Base-by-base conservation (phyloP, 2,888 invertebrate species). In the Danaus chrysippus region DNA sequence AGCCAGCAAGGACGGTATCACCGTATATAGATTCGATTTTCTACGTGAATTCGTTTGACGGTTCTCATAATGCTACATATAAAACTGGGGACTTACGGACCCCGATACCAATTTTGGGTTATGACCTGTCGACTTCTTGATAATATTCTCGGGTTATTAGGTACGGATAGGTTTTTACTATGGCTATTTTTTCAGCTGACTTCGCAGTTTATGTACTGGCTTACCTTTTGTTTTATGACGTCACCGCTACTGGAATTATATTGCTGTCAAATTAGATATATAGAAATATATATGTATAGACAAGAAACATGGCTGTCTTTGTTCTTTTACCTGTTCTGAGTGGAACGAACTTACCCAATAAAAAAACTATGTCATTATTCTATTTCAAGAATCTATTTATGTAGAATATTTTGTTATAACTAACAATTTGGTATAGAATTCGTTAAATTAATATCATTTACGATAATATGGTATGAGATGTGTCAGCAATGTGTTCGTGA, bases 31-130 rank as follows among this genome's bases (percentile, higher is more conserved):
- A 91, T 91, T 91, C 91, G 91, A 91, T 91, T 91, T 91, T 91
- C 91, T 91, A 91, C 90, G 91, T 91, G 91, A 91, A 91, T 91
- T 91, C 91, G 89, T 91, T 91, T 91, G 91, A 91, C 91, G 91
- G 91, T 91, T 90, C 89, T 90, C 91, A 91, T 91, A 91, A 91
- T 91, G 91, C 91, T 86, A 91, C 90, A 90, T 91, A 91, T 91
- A 91, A 91, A 91, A 91, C 91, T 88, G 88, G 91, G 88, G 86
- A 84, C 89, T 89, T 89, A 90, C 88, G 90, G 91, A 89, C 91
- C 91, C 91, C 91, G 86, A 89, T 91, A 91, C 91, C 91, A 91
- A 91, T 91, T 91, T 91, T 85, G 86, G 87, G 91, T 91, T 91
- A 91, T 91, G 91, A 91, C 91, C 91, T 90, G 88, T 87, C 90